phyloP scores from a whole-genome alignment of 2,797 vertebrate species.

The Spondyliosoma cantharus region DNA sequence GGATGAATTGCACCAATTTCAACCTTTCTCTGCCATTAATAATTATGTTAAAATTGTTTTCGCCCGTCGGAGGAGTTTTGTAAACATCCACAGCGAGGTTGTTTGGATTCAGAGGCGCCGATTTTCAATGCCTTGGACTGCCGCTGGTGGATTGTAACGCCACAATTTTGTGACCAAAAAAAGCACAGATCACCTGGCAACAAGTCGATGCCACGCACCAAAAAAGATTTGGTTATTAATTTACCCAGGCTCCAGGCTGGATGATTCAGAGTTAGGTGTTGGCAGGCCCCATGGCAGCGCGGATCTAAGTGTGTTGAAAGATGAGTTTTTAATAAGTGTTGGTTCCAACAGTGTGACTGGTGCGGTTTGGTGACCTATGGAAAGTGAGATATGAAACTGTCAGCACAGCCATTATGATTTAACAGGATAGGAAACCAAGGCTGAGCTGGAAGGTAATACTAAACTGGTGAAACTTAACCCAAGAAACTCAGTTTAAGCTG shows the following conservation, averaged over 20 bases:
- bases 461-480: no score
- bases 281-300: background rate
- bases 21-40: background rate
- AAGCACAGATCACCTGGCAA: slow-evolving; percentile 3
- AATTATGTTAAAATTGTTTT: background rate
- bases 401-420: background rate
- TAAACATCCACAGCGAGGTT: slow-evolving; percentile 1
- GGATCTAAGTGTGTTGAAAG: slow-evolving; percentile 1
- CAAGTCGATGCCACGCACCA: background rate
- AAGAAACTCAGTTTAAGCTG: no score
- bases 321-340: slow-evolving; percentile 1
- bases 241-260: background rate
- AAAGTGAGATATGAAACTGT: background rate
- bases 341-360: background rate
- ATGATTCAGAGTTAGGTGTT: slow-evolving; percentile 13
- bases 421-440: background rate
- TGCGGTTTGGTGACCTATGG: background rate
- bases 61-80: background rate
- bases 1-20: background rate
- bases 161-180: slow-evolving; percentile 4
- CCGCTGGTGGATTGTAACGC: background rate
- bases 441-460: background rate
- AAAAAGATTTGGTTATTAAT: background rate
- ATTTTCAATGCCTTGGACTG: background rate
- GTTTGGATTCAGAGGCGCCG: slow-evolving; percentile 2